Evolutionary conservation across 2,113 vertebrate genomes (phyloP), one percentile per base, ranked within the genome.

Genomic region (Melanocharis versteri): DNA sequence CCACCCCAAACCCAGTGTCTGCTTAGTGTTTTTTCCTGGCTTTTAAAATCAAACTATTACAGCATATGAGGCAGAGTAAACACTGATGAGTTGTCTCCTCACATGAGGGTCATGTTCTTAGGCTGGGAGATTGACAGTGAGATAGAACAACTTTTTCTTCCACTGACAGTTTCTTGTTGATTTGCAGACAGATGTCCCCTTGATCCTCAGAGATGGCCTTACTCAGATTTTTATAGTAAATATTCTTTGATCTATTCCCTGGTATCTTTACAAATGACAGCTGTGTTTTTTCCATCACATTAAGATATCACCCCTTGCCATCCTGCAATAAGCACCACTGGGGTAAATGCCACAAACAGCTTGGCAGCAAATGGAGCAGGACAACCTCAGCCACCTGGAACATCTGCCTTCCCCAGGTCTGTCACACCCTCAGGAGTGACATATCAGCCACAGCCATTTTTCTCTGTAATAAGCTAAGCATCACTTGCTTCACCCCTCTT

Each of bases 291-390:
- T 76, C 82, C 53, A 19, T 80, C 61, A 24, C 53, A 95, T 96
- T 79, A 94, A 96, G 94, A 80, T 48, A 87, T 90, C 90, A 92
- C 75, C 90, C 50, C 78, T 85, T 80, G 95, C 61, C 75, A 72
- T n/a, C 72, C 4, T 76, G 66, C 19, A 20, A 3, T 48, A 56
- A 87, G 66, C 62, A 69, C 40, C 7, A 2, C 48, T 33, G 85
- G 88, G 94, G 54, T 66, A 75, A 79, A 40, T 2, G 53, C 82
- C 57, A 78, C 47, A 82, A 91, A 76, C 82, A 97, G 95, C 85
- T 76, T 83, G 90, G 90, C 75, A 93, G 85, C 70, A 95, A 97
- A 94, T 83, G 75, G 90, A 94, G 90, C 78, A 61, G 33, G 37
- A 66, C 75, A 89, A 92, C 82, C 92, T 83, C 75, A 61, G 82